Conservation (phyloP, 2,797 vertebrate species). For the Sebastes elongatus region DNA sequence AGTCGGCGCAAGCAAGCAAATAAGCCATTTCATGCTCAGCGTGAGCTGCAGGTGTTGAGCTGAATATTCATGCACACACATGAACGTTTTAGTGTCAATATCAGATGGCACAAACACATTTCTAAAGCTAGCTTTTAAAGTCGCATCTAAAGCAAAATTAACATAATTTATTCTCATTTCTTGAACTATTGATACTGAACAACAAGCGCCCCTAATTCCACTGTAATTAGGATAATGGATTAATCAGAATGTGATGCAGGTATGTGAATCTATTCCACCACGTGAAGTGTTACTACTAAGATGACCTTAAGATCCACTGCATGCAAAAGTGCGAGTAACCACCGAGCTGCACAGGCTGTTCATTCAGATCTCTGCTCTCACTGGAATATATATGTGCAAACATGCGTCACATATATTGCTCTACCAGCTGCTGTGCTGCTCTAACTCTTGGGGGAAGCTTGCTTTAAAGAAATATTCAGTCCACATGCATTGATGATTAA, state of each 20-base stretch:
- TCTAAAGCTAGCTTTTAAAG: slow-evolving; percentile 18
- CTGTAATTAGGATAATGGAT: neutral
- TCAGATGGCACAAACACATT: slow-evolving; percentile 1
- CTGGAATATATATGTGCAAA: neutral
- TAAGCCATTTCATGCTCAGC: slow-evolving; percentile 36
- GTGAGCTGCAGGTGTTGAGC: slow-evolving; percentile 48
- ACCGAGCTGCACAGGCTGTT: neutral
- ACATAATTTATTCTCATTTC: slow-evolving; percentile 29
- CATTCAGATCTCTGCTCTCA: neutral
- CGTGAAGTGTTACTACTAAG: neutral
- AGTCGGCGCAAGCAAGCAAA: slow-evolving; percentile 27
- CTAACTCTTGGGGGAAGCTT: neutral
- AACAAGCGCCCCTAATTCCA: neutral
- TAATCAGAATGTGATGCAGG: neutral
- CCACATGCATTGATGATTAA: neutral
- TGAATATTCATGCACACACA: slow-evolving; percentile 30
- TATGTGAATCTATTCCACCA: neutral
- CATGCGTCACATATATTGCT: neutral
- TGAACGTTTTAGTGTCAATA: neutral
- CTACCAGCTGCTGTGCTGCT: neutral
- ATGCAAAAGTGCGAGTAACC: neutral
- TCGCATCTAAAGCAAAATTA: slow-evolving; percentile 8
- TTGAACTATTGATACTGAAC: neutral
- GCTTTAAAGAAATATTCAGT: neutral
- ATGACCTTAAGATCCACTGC: neutral